These are phyloP conservation scores for Hafferia zeledoni DNA, from an alignment of 2,797 vertebrate species.

Conservation along the genomic window DNA sequence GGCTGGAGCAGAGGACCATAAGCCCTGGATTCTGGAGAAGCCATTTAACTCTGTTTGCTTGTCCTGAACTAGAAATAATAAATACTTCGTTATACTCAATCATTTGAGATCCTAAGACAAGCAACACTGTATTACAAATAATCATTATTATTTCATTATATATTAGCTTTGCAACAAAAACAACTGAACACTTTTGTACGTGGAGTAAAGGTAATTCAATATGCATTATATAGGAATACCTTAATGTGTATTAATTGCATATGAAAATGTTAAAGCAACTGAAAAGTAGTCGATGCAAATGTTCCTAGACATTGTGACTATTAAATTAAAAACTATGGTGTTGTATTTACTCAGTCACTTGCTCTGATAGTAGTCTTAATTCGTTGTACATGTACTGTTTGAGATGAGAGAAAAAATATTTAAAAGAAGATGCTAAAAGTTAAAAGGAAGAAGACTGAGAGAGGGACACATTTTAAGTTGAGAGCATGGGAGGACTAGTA, in stretches of 20 bases:
- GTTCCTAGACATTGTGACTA: background rate
- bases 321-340: background rate
- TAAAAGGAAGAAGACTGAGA: background rate
- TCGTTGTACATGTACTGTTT: background rate
- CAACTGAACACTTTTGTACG: background rate
- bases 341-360: background rate
- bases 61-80: conserved; percentile 66
- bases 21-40: conserved; percentile 45
- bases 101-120: conserved; percentile 30
- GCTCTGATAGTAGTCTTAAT: background rate
- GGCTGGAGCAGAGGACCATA: conserved; percentile 20
- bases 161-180: conserved; percentile 28
- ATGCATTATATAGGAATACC: background rate
- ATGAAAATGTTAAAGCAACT: background rate
- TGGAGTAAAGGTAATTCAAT: conserved; percentile 16
- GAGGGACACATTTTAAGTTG: background rate
- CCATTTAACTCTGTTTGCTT: conserved; percentile 66
- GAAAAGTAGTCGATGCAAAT: background rate
- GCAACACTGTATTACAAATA: conserved; percentile 45
- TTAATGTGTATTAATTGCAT: background rate
- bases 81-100: conserved; percentile 61
- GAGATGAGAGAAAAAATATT: background rate
- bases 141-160: conserved; percentile 46
- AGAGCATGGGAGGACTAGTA: background rate
- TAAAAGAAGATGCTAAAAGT: background rate